Evolutionary conservation across 2,797 vertebrate species (phyloP).

Genomic region (Helostoma temminkii): DNA sequence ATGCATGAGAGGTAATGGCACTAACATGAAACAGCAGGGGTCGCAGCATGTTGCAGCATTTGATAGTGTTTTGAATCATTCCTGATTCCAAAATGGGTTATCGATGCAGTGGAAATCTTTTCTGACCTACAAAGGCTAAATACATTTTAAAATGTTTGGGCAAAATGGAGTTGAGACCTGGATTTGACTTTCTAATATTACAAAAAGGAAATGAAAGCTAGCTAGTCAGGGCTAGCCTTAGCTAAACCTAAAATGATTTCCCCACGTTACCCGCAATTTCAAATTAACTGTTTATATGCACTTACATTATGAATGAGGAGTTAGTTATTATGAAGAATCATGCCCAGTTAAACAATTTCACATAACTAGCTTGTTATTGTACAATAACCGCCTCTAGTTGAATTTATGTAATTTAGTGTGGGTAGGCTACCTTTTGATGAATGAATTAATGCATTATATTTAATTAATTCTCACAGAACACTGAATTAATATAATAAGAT

Average conservation of each 20-base stretch:
- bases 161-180: slow-evolving; percentile 12
- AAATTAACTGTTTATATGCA: background rate
- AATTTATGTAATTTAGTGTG: background rate
- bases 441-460: background rate
- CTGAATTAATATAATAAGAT: background rate
- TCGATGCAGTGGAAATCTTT: slow-evolving; percentile 31
- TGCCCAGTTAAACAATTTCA: background rate
- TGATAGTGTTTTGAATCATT: slow-evolving; percentile 51
- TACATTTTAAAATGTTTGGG: background rate
- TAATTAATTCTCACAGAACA: background rate
- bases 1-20: slow-evolving; percentile 41
- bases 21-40: slow-evolving; percentile 62
- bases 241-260: slow-evolving; percentile 1
- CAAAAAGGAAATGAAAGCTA: background rate
- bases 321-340: background rate
- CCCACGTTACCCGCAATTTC: background rate
- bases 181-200: slow-evolving; percentile 6
- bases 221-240: background rate
- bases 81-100: slow-evolving; percentile 47
- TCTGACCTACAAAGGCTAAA: slow-evolving; percentile 17
- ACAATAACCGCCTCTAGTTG: background rate
- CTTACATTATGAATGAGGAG: background rate
- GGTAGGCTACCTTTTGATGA: background rate
- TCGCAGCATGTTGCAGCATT: slow-evolving; percentile 62
- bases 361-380: background rate